Conservation (phyloP, 2,113 vertebrate species). For the Saguinus imperator region DNA sequence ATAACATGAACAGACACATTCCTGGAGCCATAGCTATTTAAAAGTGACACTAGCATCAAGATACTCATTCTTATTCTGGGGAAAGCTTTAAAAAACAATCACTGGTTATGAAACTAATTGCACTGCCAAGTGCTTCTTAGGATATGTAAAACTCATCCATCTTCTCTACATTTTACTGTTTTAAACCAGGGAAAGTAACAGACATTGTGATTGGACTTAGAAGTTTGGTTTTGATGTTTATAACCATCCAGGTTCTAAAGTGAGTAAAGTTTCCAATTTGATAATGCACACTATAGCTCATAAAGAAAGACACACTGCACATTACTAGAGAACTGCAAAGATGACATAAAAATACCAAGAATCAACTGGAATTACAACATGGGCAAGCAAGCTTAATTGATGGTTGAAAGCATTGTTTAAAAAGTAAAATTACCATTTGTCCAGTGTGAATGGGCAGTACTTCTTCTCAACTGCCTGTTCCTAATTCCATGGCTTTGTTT, state of each 20-base stretch:
- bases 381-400: not conserved
- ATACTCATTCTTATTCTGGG: constrained; percentile 70
- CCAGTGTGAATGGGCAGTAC: not conserved
- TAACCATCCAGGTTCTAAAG: constrained; percentile 48
- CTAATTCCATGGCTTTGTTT: not conserved
- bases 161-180: constrained; percentile 34
- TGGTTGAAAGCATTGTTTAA: not conserved
- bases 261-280: constrained; percentile 40
- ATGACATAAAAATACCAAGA: not conserved
- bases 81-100: constrained; percentile 57
- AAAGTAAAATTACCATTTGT: not conserved
- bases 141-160: constrained; percentile 36
- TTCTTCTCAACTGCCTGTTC: not conserved
- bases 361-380: constrained; percentile 34
- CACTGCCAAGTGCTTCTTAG: constrained; percentile 46
- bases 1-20: constrained; percentile 67
- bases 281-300: not conserved
- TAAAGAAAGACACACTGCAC: not conserved
- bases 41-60: constrained; percentile 81
- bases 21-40: constrained; percentile 77
- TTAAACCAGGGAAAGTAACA: constrained; percentile 52
- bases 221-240: constrained; percentile 53
- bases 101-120: constrained; percentile 76
- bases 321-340: constrained; percentile 49
- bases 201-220: constrained; percentile 52